Evolutionary conservation across 2,888 invertebrate genomes (phyloP).

Genomic region (Synergus laeviventris): DNA sequence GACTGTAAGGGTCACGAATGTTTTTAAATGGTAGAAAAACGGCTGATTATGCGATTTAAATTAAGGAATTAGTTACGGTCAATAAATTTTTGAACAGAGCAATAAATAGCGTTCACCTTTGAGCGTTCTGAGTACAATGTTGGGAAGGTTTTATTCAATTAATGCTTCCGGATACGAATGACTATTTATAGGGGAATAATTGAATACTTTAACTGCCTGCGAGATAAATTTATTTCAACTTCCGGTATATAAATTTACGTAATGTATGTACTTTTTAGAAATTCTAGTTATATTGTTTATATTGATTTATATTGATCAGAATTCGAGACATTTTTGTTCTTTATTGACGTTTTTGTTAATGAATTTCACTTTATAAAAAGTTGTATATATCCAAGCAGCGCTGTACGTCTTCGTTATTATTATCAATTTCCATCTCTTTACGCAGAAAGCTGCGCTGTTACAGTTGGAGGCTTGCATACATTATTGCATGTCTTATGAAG

Average conservation of each 20-base stretch:
- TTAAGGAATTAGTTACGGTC: constrained; percentile 18
- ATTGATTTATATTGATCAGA: background rate
- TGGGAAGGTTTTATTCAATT: background rate
- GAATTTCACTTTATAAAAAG: constrained; percentile 4
- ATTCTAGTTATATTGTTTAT: too few species aligned
- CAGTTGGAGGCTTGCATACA: constrained; percentile 63
- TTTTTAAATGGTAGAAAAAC: constrained; percentile 2
- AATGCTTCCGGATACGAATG: background rate
- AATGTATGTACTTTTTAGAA: too few species aligned
- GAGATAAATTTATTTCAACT: background rate
- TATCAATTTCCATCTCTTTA: constrained; percentile 56
- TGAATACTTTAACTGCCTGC: background rate
- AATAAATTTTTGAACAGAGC: background rate
- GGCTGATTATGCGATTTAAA: constrained; percentile 32
- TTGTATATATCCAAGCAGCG: constrained; percentile 8
- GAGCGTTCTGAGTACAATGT: background rate
- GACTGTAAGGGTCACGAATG: background rate
- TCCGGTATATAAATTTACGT: background rate
- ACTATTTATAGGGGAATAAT: background rate
- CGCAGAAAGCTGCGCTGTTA: constrained; percentile 57
- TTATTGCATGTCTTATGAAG: constrained; percentile 65
- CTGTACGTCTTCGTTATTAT: constrained; percentile 52
- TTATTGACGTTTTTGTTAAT: background rate
- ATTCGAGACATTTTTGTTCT: background rate
- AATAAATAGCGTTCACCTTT: constrained; percentile 5